Conservation (phyloP, 92 coral and sea anemone species). For the Muricea muricata region DNA sequence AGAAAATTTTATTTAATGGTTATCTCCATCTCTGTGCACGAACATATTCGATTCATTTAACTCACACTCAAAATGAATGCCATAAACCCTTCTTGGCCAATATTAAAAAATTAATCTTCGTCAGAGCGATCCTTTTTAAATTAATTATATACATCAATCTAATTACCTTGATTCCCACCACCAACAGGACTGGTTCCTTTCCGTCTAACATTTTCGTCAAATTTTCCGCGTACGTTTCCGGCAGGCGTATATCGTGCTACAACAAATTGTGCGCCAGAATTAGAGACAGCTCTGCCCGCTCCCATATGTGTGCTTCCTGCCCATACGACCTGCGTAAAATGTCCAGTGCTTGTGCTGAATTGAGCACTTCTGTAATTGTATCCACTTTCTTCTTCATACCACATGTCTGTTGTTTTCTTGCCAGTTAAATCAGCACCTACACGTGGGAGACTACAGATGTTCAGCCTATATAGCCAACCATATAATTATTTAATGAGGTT, state of each 20-base stretch:
- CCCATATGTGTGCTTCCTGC: conserved; percentile 88
- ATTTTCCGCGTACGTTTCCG: conserved; percentile 90
- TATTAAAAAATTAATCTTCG: too few species aligned
- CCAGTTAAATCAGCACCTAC: conserved; percentile 94
- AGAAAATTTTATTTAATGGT: too few species aligned
- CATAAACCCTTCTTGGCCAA: too few species aligned
- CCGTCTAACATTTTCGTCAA: conserved; percentile 90
- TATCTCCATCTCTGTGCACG: too few species aligned
- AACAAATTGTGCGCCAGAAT: conserved; percentile 91
- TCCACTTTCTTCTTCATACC: conserved; percentile 94
- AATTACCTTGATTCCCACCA: conserved; percentile 50
- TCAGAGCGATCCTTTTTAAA: too few species aligned
- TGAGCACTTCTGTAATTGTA: conserved; percentile 83
- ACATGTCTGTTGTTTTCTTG: conserved; percentile 90
- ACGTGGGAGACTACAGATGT: neutral
- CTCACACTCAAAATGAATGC: too few species aligned
- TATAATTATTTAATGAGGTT: too few species aligned
- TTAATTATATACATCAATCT: too few species aligned
- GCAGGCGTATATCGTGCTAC: conserved; percentile 97
- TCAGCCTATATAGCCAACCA: too few species aligned
- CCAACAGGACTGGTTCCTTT: conserved; percentile 58
- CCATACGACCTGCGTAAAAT: conserved; percentile 97
- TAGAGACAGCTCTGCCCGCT: conserved; percentile 90
- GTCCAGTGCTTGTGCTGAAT: conserved; percentile 87
- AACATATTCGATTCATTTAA: too few species aligned